These are phyloP conservation scores for Pelodiscus sinensis DNA, from an alignment of 2,113 vertebrate species.

Conservation along the genomic window DNA sequence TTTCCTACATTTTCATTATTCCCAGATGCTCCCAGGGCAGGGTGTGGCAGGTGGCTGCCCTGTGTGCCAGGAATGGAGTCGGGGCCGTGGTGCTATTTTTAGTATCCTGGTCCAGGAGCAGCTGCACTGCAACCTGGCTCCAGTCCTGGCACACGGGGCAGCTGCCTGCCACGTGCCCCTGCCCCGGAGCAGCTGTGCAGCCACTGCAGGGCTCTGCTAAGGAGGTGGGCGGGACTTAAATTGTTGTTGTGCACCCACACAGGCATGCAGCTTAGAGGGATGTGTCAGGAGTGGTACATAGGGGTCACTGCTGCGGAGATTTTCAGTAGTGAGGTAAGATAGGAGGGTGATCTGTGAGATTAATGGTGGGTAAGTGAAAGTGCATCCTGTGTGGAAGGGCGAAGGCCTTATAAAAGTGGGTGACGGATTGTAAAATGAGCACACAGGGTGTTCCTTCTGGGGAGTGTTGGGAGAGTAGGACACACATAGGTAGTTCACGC, in stretches of 20 bases:
- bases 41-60: no score
- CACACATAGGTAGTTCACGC: neutral
- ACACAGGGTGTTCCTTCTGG: neutral
- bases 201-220: no score
- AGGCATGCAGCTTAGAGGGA: neutral
- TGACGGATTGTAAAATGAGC: fast-evolving
- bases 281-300: neutral
- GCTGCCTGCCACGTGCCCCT: no score
- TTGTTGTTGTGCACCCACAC: neutral
- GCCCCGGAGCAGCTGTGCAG: no score
- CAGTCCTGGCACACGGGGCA: no score
- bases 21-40: no score
- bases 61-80: no score
- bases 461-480: neutral
- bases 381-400: fast-evolving
- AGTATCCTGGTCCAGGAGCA: no score
- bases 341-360: neutral
- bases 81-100: no score
- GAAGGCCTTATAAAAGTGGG: fast-evolving
- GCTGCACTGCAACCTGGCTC: no score
- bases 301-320: neutral
- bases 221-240: neutral
- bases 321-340: neutral
- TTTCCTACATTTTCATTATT: no score
- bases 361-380: neutral